Base-by-base conservation (phyloP, 2,888 invertebrate genomes). In the Mactromeris polynyma region DNA sequence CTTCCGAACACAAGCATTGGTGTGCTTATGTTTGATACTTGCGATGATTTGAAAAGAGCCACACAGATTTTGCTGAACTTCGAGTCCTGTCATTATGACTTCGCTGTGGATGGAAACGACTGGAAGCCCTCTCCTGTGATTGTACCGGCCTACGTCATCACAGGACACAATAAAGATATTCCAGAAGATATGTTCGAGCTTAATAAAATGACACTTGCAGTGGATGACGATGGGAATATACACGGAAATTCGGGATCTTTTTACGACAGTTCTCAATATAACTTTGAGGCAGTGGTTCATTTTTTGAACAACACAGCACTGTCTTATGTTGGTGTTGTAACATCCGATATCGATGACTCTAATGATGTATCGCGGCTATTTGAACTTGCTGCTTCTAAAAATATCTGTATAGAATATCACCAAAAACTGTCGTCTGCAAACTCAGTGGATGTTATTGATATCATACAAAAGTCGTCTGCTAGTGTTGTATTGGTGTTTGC, bases 21-120 rank as follows among this genome's bases (percentile, higher is more conserved):
- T 0, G 93, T 93, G 0, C 64, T 95, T 3, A 58, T 95, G 46
- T 42, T 95, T 14, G 95, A 95, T 85, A 92, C 94, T 0, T 95
- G 95, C 81, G 93, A 94, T 9, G 91, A 93, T 73, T 77, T 84
- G 14, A 89, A 88, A 21, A 87, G 87, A 33, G 90, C 92, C 1
- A 38, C 92, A 17, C 94, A 94, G 79, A 85, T 88, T 6, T 31
- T 95, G 11, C 84, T 93, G 19, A 94, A 94, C 83, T 95, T 95
- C 85, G 94, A 95, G 82, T 92, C 94, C 0, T 95, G 95, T 86
- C 79, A 85, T 38, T 83, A 90, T 77, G 81, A 86, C 3, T 93
- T 94, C 69, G 54, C 36, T 9, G 38, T 2, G 0, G 58, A 9
- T 14, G 80, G 81, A 1, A 64, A 40, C 26, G 36, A 9, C 19